These are phyloP conservation scores for Eudemis profundana DNA, from an alignment of 2,888 invertebrate genomes.

Conservation along the genomic window DNA sequence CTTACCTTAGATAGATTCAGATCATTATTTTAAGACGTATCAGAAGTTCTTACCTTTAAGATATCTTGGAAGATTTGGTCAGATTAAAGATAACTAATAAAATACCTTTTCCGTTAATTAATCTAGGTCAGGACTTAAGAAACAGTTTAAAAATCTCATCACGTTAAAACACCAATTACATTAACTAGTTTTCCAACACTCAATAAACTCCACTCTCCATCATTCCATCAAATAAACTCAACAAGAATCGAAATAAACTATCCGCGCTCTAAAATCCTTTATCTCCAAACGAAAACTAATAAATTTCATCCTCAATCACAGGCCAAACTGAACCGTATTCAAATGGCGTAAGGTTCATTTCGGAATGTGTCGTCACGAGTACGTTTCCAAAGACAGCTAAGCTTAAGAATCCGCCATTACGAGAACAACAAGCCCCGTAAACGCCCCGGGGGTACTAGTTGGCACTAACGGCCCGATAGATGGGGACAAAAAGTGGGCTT, in stretches of 20 bases:
- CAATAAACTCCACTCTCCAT: constrained; percentile 20
- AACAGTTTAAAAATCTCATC: too few relatives aligned
- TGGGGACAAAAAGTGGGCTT: constrained; percentile 41
- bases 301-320: neutral
- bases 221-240: constrained; percentile 25
- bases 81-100: too few relatives aligned
- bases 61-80: too few relatives aligned
- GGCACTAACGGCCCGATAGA: constrained; percentile 37
- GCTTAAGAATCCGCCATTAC: constrained; percentile 44
- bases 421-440: constrained; percentile 43
- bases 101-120: too few relatives aligned
- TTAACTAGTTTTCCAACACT: constrained; percentile 9
- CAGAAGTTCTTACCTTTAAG: too few relatives aligned
- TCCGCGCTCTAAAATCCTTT: constrained; percentile 28
- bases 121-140: too few relatives aligned
- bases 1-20: too few relatives aligned
- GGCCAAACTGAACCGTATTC: constrained; percentile 5
- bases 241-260: constrained; percentile 30
- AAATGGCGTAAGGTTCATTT: neutral
- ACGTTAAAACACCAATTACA: neutral
- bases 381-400: constrained; percentile 43
- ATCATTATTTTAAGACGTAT: too few relatives aligned
- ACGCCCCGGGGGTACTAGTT: constrained; percentile 43
- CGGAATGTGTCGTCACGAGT: neutral
- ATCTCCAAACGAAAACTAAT: constrained; percentile 24